phyloP scores from a whole-genome alignment of 2,888 invertebrate species.

The Lacanobia oleracea region DNA sequence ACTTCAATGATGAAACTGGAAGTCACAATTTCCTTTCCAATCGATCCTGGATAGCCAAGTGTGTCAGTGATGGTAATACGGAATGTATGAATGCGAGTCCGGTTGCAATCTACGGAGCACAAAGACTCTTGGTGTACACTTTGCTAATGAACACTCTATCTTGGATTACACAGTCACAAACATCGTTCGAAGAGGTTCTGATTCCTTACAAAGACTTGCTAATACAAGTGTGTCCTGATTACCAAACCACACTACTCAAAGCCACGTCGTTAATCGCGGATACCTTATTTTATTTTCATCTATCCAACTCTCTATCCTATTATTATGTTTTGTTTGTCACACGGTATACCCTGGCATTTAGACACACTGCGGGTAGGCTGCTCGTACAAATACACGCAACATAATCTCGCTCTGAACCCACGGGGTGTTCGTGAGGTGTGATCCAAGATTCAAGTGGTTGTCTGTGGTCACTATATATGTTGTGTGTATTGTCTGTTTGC shows the following conservation, averaged over 20 bases:
- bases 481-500: slow-evolving; percentile 97
- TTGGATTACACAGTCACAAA: slow-evolving; percentile 91
- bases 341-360: slow-evolving; percentile 64
- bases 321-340: slow-evolving; percentile 80
- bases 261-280: slow-evolving; percentile 58
- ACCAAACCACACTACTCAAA: slow-evolving; percentile 69
- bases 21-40: slow-evolving; percentile 45
- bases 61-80: slow-evolving; percentile 72
- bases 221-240: slow-evolving; percentile 52
- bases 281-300: slow-evolving; percentile 85
- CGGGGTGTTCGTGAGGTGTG: slow-evolving; percentile 89
- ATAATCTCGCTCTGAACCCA: slow-evolving; percentile 84
- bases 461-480: slow-evolving; percentile 92
- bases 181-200: slow-evolving; percentile 78
- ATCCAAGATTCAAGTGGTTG: slow-evolving; percentile 90
- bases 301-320: slow-evolving; percentile 88
- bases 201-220: slow-evolving; percentile 59
- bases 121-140: slow-evolving; percentile 90
- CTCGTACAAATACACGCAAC: slow-evolving; percentile 89
- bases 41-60: slow-evolving; percentile 46
- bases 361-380: slow-evolving; percentile 82
- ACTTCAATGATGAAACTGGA: slow-evolving; percentile 23
- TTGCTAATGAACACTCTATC: slow-evolving; percentile 87
- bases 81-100: slow-evolving; percentile 85
- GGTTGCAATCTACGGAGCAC: slow-evolving; percentile 91